These are phyloP conservation scores for Platalea minor DNA, from an alignment of 2,797 vertebrate genomes.

Conservation along the genomic window DNA sequence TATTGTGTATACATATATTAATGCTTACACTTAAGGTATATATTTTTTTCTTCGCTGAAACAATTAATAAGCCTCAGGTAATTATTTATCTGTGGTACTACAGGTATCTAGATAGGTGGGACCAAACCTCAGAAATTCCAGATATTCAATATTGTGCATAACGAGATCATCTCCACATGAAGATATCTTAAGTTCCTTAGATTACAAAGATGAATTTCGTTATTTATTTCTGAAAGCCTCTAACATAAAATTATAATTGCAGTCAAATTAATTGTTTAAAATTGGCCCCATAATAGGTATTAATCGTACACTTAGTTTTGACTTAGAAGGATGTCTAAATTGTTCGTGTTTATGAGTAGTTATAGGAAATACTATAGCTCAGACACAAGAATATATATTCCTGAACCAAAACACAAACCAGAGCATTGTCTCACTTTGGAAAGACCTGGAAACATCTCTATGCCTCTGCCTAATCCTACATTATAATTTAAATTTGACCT, in stretches of 20 bases:
- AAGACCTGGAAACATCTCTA: conserved; percentile 15
- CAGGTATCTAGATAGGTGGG: conserved; percentile 63
- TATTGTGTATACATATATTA: conserved; percentile 71
- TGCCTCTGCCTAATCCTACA: conserved; percentile 42
- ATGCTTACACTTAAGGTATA: conserved; percentile 70
- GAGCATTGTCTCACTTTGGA: conserved; percentile 45
- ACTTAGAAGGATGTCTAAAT: conserved; percentile 49
- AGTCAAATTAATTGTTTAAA: conserved; percentile 69
- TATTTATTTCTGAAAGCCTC: conserved; percentile 57
- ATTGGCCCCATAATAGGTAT: conserved; percentile 59
- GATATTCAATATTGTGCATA: conserved; percentile 51
- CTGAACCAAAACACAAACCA: conserved; percentile 42
- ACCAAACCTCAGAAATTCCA: conserved; percentile 69
- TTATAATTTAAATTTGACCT: conserved; percentile 58
- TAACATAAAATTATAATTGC: conserved; percentile 51
- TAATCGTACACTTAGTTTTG: conserved; percentile 64
- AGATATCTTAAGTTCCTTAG: conserved; percentile 67
- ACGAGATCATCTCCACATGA: conserved; percentile 68
- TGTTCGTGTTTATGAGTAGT: conserved; percentile 56
- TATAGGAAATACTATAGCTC: conserved; percentile 53
- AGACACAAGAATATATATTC: conserved; percentile 10
- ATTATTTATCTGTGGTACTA: conserved; percentile 61
- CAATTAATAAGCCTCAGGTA: conserved; percentile 74
- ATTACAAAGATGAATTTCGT: conserved; percentile 56
- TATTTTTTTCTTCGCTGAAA: conserved; percentile 75